Evolutionary conservation across 2,888 invertebrate species (phyloP), one percentile per base, ranked within the genome.

Genomic region (Dermolepida albohirtum): DNA sequence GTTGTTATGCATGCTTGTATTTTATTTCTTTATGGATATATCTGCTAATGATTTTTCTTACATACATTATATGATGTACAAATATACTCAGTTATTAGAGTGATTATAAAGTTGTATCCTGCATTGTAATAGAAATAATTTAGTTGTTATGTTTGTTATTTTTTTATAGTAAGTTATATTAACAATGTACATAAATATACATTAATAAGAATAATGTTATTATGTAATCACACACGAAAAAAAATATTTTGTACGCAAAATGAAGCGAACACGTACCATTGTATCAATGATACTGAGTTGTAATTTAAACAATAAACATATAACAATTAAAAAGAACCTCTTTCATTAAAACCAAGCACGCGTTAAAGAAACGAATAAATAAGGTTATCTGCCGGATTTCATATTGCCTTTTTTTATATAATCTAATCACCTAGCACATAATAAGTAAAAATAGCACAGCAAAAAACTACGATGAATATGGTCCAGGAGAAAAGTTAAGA

Each of bases 111-210:
- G 2, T 1, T 34, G 10, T 34, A 34, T 34, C 34, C 34, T 34
- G 34, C 34, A 2, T 65, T 68, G 67, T 70, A 71, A 73, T 72
- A 69, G 34, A 10, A 34, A 34, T 34, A 6, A 34, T 6, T 34
- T 34, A 34, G 34, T 6, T 34, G 22, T 22, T 22, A n/a, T n/a
- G n/a, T 34, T 10, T 34, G 34, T 34, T 34, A 6, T 62, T 50
- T 50, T 5, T 5, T 22, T 50, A 7, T 69, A 66, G 78, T 79
- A 78, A 72, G 77, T 78, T 79, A 78, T 73, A 77, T 78, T 78
- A 78, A 78, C 77, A 59, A 14, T 22, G 14, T 63, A 17, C 11
- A 43, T 16, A 34, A 22, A 57, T 22, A 57, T 57, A 57, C 12
- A 51, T 14, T 50, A 34, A 57, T 49, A 67, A 54, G 29, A 41